Base-by-base conservation (phyloP, 2,888 invertebrate genomes). In the Trissolcus japonicus region DNA sequence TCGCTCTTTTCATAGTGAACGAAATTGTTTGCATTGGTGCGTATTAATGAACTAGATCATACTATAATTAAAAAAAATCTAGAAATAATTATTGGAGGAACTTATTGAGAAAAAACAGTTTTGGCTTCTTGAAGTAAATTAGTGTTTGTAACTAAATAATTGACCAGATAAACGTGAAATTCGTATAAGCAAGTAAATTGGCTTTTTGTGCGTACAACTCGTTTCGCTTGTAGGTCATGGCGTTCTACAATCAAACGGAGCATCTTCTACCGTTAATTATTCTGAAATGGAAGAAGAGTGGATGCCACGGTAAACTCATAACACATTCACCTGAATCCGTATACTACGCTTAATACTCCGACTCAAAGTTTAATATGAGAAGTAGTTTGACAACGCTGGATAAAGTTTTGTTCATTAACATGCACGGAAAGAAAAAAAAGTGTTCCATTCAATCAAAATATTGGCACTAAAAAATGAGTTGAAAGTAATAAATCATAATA, bases 221-320 rank as follows among this genome's bases (percentile, higher is more conserved):
- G 72, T 54, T 35, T 65, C 50, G 43, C 48, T 74, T 74, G 67
- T 74, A 67, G 74, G 74, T 74, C 74, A 67, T 67, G 74, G 67
- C 61, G 67, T 67, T 62, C 56, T 62, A 74, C 74, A 67, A 74
- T 74, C 57, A 67, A 67, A 53, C 67, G 61, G 67, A 74, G 67
- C 74, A 62, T 67, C 74, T 57, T 66, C 67, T 74, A 74, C 74
- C 61, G 74, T 74, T 67, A 67, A 74, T 74, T 67, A 62, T 67
- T 74, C 62, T 51, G 56, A 56, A 51, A 57, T 48, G 13, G 48
- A 65, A 48, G 53, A 73, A 65, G 54, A 51, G 50, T 55, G 35
- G 61, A 69, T 60, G 19, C 60, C 11, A 40, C 48, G 35, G 41
- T 41, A 62, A 19, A 46, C 69, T 71, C 53, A 63, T 57, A 62